Evolutionary conservation across 1,140 invertebrate genomes (phyloP), one percentile per base, ranked within the genome.

Genomic region (Brevipalpus yothersi): DNA sequence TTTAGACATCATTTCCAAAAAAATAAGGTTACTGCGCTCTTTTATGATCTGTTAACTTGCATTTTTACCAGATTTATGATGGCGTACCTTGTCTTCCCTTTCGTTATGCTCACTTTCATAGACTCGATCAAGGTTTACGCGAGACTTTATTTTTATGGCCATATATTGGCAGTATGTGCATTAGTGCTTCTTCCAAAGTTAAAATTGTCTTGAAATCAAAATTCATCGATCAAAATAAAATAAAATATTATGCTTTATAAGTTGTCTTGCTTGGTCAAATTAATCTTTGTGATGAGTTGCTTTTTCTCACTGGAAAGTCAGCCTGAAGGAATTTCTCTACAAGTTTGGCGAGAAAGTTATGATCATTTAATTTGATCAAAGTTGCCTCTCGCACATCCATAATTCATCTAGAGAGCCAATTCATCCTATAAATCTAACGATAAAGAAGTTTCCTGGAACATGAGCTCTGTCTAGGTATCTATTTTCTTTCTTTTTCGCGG

Each of bases 31-130:
- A 69, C 74, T 58, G 82, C 82, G 67, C 66, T 77, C 58, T 75
- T 85, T 63, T 92, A 92, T 69, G 83, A 91, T 70, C 69, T 79
- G 47, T 57, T 85, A 43, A 84, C 86, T 40, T 82, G 85, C 66
- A 65, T 83, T 31, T 74, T 78, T 10, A 90, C 86, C n/a, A 77
- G 85, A 64, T 67, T 92, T 31, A 73, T 81, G 53, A 79, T 93
- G 76, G 80, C 82, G 31, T 94, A 93, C 68, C 77, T 84, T 39
- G 84, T 84, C 21, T 86, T 88, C 66, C 83, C 84, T 63, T 93
- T 94, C 71, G 77, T 93, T 58, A 67, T 92, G n/a, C 75, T 92
- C 61, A 84, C 92, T 68, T 81, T 91, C 60, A 72, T 76, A 67
- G 72, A 79, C 58, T 77, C 78, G 64, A 67, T 84, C 59, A 69